phyloP scores from a whole-genome alignment of 2,797 vertebrate species.

The Rhadinocentrus ornatus region DNA sequence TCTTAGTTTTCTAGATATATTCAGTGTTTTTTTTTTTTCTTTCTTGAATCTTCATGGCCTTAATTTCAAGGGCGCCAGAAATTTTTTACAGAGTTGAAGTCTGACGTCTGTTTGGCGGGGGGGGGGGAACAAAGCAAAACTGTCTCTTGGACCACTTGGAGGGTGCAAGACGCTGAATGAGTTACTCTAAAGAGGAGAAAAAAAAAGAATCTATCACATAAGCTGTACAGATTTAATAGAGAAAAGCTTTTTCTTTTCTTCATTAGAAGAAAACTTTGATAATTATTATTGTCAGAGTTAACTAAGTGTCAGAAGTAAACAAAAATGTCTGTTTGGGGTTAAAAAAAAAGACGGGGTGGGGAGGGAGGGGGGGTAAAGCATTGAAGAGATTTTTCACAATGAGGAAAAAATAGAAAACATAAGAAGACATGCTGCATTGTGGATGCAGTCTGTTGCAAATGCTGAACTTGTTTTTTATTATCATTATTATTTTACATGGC shows the following conservation, averaged over 20 bases:
- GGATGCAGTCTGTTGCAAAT: constrained; percentile 91
- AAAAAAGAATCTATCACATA: constrained; percentile 87
- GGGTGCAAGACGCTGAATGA: constrained; percentile 86
- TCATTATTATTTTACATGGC: constrained; percentile 87
- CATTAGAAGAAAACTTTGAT: constrained; percentile 94
- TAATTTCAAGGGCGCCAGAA: constrained; percentile 96
- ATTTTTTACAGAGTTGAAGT: constrained; percentile 89
- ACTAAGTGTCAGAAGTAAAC: constrained; percentile 88
- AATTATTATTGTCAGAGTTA: constrained; percentile 90
- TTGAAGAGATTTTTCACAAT: constrained; percentile 92
- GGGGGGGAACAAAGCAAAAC: constrained; percentile 54
- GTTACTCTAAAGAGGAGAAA: constrained; percentile 81
- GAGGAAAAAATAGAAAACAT: constrained; percentile 80
- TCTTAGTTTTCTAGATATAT: constrained; percentile 91
- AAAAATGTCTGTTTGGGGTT: constrained; percentile 87
- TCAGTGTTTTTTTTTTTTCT: constrained; percentile 79
- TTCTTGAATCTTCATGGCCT: constrained; percentile 99
- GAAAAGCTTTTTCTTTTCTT: constrained; percentile 89
- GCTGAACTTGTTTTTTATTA: constrained; percentile 84
- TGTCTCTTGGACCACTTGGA: constrained; percentile 82
- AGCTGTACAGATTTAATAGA: constrained; percentile 97
- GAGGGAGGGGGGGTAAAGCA: constrained; percentile 72
- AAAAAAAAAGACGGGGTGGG: constrained; percentile 37
- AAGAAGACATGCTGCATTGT: constrained; percentile 84
- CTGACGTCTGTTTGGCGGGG: constrained; percentile 87